Base-by-base conservation (phyloP, 2,888 invertebrate species). In the Xanthostigma xanthostigma region DNA sequence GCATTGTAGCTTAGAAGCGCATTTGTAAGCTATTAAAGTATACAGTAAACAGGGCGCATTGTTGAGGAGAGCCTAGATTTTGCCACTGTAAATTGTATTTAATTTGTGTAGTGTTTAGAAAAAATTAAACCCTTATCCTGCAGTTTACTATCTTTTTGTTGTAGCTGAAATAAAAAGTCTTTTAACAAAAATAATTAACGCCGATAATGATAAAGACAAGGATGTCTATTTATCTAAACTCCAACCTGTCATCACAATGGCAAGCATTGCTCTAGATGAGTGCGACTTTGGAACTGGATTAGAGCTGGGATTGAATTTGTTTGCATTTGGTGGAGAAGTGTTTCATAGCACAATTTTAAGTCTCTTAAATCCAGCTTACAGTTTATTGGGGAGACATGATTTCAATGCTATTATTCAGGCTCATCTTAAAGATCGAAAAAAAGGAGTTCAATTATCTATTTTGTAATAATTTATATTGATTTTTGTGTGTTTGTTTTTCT, bases 261-360 rank as follows among this genome's bases (percentile, higher is more conserved):
- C 90, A 8, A 86, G 80, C 63, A 90, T 91, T 63, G 96, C 95
- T 0, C 81, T 87, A 49, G 96, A 96, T 61, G 96, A 97, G 64
- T 86, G 87, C 61, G 95, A 96, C 64, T 95, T 92, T 67, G 96
- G 94, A 0, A 92, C 91, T 47, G 86, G 91, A 0, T 65, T 96
- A 2, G 95, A 96, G 65, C 70, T 89, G 37, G 95, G 92, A 0
- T 79, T 91, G 55, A 82, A 89, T 64, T 67, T 96, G 44, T 89
- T 95, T 62, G 80, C 79, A 52, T 85, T 80, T 49, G 88, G 90
- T 0, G 65, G 79, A 46, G 68, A 74, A 44, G 72, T 76, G 51
- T 71, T 94, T 13, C 82, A 92, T 62, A 66, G 71, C 4, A 75
- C 76, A 41, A 73, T 81, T 3, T 62, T 76, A 36, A 75, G 75